Evolutionary conservation across 2,888 invertebrate genomes (phyloP).

Genomic region (Mesochorus sp.): DNA sequence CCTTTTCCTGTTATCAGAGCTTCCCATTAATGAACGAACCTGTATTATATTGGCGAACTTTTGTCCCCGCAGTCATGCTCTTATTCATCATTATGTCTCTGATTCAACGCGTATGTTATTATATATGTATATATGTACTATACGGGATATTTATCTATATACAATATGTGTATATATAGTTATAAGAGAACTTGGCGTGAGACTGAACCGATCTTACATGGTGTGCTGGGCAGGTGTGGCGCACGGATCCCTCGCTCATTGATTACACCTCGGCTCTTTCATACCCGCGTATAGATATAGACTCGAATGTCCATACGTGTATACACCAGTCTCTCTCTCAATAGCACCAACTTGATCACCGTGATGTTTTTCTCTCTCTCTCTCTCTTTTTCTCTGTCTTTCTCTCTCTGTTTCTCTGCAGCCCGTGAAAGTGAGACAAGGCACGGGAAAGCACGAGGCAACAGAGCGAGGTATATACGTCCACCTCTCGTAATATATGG

Average conservation of each 20-base stretch:
- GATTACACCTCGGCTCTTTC: slow-evolving; percentile 42
- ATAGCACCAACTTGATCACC: neutral
- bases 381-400: no score
- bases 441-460: slow-evolving; percentile 20
- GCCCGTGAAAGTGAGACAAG: slow-evolving; percentile 10
- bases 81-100: slow-evolving; percentile 35
- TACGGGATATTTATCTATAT: neutral
- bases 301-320: neutral
- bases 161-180: neutral
- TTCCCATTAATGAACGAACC: slow-evolving; percentile 27
- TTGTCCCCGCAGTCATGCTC: slow-evolving; percentile 20
- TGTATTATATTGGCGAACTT: slow-evolving; percentile 24
- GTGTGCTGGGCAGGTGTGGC: slow-evolving; percentile 55
- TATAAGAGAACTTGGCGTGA: slow-evolving; percentile 35
- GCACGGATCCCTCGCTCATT: slow-evolving; percentile 46
- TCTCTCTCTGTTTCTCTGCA: no score
- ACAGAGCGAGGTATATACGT: slow-evolving; percentile 31
- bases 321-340: neutral
- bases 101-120: slow-evolving; percentile 25
- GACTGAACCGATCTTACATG: slow-evolving; percentile 54
- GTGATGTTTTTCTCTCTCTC: neutral
- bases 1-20: no score
- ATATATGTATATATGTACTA: neutral
- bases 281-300: neutral
- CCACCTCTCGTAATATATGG: slow-evolving; percentile 23